Evolutionary conservation across 2,797 vertebrate genomes (phyloP), one percentile per base, ranked within the genome.

Genomic region (Phalanger gymnotis): DNA sequence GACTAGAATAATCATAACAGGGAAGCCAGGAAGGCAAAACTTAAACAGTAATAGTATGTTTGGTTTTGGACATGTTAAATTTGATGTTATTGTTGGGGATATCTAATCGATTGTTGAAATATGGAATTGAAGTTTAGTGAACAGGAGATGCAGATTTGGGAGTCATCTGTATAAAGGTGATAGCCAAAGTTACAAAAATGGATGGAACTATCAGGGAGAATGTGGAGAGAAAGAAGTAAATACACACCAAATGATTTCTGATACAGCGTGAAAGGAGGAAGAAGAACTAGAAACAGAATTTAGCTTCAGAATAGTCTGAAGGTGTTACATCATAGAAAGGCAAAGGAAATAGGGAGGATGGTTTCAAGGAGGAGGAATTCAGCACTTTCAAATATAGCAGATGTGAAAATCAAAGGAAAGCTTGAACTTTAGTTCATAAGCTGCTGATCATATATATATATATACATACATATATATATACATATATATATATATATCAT

Each of bases 101-200:
- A n/a, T 73, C 34, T 16, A 19, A 27, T 11, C 47, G 19, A 9
- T 22, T 81, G n/a, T 81, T 81, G 73, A 81, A 40, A 40, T 61
- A 61, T 73, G 13, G n/a, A 1, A 47, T 11, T 81, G 19, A 81
- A 47, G 19, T 31, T 61, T 34, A 13, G 11, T 28, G 54, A 89
- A 73, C n/a, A 40, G 9, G 31, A 31, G 31, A 28, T 28, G 92
- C 52, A 56, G 66, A 28, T 28, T 30, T 89, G 28, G 40, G 11
- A 54, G 54, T 13, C 27, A 0, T 53, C 66, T 34, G 12, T 61
- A 34, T 61, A 61, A 61, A 61, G 31, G 58, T 31, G 58, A 34
- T 34, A 34, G 31, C n/a, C 12, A 40, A 73, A 73, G 2, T n/a
- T 22, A 19, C 51, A 3, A 0, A 9, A 7, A 0, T n/a, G 52